These are phyloP conservation scores for Thymallus thymallus DNA, from an alignment of 2,113 vertebrate species.

Conservation along the genomic window DNA sequence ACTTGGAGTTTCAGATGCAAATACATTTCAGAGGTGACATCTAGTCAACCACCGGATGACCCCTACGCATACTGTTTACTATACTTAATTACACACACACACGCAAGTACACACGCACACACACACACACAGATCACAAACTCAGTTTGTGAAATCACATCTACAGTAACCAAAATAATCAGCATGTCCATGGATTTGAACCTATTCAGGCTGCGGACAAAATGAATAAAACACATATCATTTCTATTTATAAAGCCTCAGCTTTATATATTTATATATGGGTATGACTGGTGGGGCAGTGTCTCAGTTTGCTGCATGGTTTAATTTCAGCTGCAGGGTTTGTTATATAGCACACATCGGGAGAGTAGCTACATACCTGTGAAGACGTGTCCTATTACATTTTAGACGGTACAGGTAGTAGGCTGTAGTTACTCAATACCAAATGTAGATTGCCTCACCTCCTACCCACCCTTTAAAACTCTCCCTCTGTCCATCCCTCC, in stretches of 20 bases:
- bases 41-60: conserved; percentile 26
- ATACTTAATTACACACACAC: neutral
- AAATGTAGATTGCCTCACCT: neutral
- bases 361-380: conserved; percentile 9
- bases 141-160: too few species aligned
- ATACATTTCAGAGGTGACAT: conserved; percentile 61
- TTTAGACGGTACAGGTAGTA: too few species aligned
- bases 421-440: too few species aligned
- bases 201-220: conserved; percentile 9
- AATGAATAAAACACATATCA: conserved; percentile 20
- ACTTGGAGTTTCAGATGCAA: conserved; percentile 67
- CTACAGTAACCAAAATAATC: too few species aligned
- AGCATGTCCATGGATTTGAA: too few species aligned
- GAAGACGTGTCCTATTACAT: conserved; percentile 28
- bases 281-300: conserved; percentile 30
- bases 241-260: conserved; percentile 50
- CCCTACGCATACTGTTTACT: conserved; percentile 27
- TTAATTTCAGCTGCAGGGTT: conserved; percentile 42
- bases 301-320: conserved; percentile 34
- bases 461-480: conserved; percentile 19
- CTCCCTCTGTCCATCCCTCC: neutral
- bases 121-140: too few species aligned
- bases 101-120: conserved; percentile 6
- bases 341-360: conserved; percentile 8
- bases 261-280: conserved; percentile 23